Conservation (phyloP, 2,797 vertebrate species). For the Glyptemys insculpta region DNA sequence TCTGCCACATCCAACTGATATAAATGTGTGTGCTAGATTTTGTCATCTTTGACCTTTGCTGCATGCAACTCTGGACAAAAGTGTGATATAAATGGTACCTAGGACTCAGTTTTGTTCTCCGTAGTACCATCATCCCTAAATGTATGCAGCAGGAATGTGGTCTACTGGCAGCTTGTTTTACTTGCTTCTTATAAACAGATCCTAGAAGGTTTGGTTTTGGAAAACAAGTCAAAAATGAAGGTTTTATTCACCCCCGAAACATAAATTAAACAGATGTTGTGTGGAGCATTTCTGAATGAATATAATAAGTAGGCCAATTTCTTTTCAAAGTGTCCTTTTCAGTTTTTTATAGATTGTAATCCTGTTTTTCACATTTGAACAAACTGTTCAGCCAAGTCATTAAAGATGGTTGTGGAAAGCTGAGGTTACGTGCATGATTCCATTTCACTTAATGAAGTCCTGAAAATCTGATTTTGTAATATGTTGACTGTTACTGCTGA, state of each 20-base stretch:
- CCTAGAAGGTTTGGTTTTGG: background rate
- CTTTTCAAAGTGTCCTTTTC: background rate
- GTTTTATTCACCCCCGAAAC: no score
- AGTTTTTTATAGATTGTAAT: background rate
- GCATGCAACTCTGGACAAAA: background rate
- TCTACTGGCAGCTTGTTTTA: background rate
- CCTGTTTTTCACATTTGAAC: background rate
- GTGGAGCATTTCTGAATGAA: background rate
- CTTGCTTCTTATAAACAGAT: background rate
- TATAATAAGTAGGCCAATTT: background rate
- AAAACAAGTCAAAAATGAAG: background rate
- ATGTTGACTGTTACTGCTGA: background rate
- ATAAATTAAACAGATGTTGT: background rate
- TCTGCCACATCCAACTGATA: background rate
- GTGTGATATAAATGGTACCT: background rate
- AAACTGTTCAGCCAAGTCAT: slow-evolving; percentile 1
- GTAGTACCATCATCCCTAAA: background rate
- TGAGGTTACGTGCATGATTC: background rate
- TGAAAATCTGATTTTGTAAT: background rate
- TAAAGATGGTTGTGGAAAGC: background rate
- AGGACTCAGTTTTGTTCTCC: background rate
- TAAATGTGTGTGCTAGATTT: background rate
- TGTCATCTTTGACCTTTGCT: background rate
- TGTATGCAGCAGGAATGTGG: background rate
- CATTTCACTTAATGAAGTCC: background rate